Conservation (phyloP, 2,113 vertebrate species). For the Brachyhypopomus occidentalis region DNA sequence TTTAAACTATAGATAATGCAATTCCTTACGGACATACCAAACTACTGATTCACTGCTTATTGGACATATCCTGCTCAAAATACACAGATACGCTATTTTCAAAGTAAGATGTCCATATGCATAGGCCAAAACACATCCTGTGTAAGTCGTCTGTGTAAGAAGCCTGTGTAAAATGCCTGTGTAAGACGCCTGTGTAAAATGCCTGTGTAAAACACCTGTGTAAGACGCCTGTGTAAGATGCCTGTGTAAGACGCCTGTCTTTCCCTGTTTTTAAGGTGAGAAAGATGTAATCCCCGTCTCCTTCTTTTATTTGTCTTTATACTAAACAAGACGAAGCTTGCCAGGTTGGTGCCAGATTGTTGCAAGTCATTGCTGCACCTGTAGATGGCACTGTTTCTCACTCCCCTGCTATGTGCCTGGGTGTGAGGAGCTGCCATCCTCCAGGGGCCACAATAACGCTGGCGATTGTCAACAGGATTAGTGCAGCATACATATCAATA, state of each 20-base stretch:
- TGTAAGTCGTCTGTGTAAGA: no score
- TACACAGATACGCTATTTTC: background rate
- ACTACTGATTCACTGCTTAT: slow-evolving; percentile 33
- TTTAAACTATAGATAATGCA: background rate
- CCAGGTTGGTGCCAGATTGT: slow-evolving; percentile 45
- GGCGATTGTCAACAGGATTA: no score
- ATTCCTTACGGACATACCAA: slow-evolving; percentile 22
- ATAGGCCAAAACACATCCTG: no score
- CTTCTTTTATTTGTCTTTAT: background rate
- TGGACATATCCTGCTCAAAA: slow-evolving; percentile 19
- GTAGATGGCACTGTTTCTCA: slow-evolving; percentile 30
- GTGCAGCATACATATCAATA: no score
- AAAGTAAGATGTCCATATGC: background rate
- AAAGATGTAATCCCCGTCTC: background rate
- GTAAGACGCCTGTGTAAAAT: no score
- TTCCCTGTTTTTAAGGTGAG: background rate
- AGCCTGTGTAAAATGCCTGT: no score
- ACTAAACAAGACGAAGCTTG: slow-evolving; percentile 43
- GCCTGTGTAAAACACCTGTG: no score
- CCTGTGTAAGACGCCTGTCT: no score
- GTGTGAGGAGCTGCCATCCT: background rate
- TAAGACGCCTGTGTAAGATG: no score
- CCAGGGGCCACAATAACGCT: no score
- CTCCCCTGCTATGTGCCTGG: slow-evolving; percentile 23
- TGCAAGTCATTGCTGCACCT: slow-evolving; percentile 42